Percentiles rank a stretch among this genome's conserved stretches.
These are phyloP conservation scores for Aotus griseimembra DNA, from an alignment of 2,797 vertebrate species.

Conservation along the genomic window DNA sequence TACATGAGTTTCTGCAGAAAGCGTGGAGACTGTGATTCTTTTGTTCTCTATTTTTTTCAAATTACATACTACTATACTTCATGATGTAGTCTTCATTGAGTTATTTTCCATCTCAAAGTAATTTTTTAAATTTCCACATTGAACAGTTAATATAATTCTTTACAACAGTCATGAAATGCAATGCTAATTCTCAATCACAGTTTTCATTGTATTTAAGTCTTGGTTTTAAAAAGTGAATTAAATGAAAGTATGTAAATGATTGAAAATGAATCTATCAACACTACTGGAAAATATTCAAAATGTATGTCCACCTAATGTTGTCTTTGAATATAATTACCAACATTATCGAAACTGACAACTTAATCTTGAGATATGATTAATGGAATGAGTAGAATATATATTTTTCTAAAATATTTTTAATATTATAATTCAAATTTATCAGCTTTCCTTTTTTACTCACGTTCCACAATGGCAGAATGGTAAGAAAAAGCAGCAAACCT, in stretches of 20 bases:
- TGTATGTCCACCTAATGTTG: background rate
- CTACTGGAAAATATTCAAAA: background rate
- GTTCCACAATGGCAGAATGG: background rate
- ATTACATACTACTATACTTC: background rate
- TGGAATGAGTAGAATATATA: background rate
- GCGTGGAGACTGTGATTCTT: background rate
- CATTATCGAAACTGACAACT: background rate
- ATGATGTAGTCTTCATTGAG: background rate
- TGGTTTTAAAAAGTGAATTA: conserved; percentile 6
- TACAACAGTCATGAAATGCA: background rate
- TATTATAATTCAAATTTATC: background rate
- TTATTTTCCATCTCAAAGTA: background rate
- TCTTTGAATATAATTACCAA: background rate
- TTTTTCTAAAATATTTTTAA: background rate
- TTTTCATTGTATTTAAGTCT: background rate
- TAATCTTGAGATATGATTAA: background rate
- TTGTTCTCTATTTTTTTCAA: background rate
- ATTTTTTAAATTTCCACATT: background rate
- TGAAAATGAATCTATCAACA: background rate
- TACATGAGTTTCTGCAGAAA: background rate
- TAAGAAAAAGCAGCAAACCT: background rate
- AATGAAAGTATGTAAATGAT: background rate
- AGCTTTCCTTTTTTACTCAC: background rate
- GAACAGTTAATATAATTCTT: background rate
- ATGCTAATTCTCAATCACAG: background rate